phyloP scores from a whole-genome alignment of 2,888 invertebrate genomes.

The Eupithecia subumbrata region DNA sequence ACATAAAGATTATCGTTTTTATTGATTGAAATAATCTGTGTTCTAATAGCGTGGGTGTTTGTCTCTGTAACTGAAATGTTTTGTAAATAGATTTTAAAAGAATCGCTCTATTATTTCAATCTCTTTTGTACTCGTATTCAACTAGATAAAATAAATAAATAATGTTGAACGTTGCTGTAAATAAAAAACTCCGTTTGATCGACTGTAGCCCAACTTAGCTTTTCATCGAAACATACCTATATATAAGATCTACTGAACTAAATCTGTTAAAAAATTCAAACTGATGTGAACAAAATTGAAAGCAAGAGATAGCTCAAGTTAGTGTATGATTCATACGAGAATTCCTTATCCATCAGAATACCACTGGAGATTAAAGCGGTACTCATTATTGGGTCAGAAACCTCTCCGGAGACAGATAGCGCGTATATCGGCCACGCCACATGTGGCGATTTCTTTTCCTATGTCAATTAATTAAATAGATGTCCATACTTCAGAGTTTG shows the following conservation, averaged over 20 bases:
- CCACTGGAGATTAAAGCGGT: constrained; percentile 44
- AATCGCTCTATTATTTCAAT: background rate
- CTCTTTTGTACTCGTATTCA: background rate
- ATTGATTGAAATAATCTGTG: background rate
- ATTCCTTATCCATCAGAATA: constrained; percentile 48
- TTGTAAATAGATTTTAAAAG: background rate
- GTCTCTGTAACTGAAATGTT: background rate
- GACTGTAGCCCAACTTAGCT: no score
- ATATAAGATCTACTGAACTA: no score
- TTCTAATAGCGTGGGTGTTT: background rate
- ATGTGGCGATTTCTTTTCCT: constrained; percentile 21
- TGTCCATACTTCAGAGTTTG: background rate
- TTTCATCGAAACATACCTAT: no score
- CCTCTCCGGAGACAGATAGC: constrained; percentile 42
- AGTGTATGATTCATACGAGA: constrained; percentile 58
- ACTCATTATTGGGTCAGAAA: constrained; percentile 49
- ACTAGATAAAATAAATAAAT: background rate
- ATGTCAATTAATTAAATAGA: background rate
- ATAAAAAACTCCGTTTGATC: background rate
- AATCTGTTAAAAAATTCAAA: no score
- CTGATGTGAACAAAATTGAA: background rate
- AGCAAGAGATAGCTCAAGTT: background rate
- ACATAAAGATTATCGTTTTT: background rate
- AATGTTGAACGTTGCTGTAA: background rate
- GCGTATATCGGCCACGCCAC: constrained; percentile 3